A percentile compares a stretch with the other conserved stretches of the same genome.
Evolutionary conservation across 23 tunicate species (phyloP).

Genomic region (Diplosoma virens): DNA sequence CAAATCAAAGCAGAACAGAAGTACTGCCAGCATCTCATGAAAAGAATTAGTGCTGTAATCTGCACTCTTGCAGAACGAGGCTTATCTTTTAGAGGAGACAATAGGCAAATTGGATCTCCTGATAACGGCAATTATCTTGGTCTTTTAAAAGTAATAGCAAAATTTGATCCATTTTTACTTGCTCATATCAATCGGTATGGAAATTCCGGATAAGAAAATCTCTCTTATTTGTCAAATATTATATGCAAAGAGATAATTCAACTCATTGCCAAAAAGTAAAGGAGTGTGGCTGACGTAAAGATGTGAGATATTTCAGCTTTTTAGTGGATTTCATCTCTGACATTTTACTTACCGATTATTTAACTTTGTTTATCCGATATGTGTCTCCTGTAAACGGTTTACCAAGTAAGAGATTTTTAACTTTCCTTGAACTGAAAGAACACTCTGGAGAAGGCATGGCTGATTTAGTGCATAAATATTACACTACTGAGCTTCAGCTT

Average conservation of each 20-base stretch:
- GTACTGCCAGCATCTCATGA: slow-evolving; percentile 34
- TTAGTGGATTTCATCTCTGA: slow-evolving; percentile 25
- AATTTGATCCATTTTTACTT: slow-evolving; percentile 46
- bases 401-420: slow-evolving; percentile 21
- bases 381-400: slow-evolving; percentile 22
- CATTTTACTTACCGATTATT: slow-evolving; percentile 1
- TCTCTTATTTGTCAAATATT: slow-evolving; percentile 19
- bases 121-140: slow-evolving; percentile 39
- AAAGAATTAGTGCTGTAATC: slow-evolving; percentile 24
- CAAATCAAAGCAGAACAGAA: slow-evolving; percentile 35
- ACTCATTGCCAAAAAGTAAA: slow-evolving; percentile 12
- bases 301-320: slow-evolving; percentile 24
- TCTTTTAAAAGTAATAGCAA: slow-evolving; percentile 24
- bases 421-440: slow-evolving; percentile 19
- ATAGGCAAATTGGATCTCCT: slow-evolving; percentile 37
- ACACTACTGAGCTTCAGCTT: slow-evolving; percentile 17
- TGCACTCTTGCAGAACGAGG: slow-evolving; percentile 11
- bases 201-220: slow-evolving; percentile 26
- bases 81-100: slow-evolving; percentile 27
- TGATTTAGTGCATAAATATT: slow-evolving; percentile 4
- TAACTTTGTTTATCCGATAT: slow-evolving; percentile 19
- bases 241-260: slow-evolving; percentile 23
- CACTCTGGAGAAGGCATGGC: slow-evolving; percentile 26
- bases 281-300: slow-evolving; percentile 11
- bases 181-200: slow-evolving; percentile 35